Evolutionary conservation across 2,797 vertebrate genomes (phyloP).

Genomic region (Gallinago nigripennis): DNA sequence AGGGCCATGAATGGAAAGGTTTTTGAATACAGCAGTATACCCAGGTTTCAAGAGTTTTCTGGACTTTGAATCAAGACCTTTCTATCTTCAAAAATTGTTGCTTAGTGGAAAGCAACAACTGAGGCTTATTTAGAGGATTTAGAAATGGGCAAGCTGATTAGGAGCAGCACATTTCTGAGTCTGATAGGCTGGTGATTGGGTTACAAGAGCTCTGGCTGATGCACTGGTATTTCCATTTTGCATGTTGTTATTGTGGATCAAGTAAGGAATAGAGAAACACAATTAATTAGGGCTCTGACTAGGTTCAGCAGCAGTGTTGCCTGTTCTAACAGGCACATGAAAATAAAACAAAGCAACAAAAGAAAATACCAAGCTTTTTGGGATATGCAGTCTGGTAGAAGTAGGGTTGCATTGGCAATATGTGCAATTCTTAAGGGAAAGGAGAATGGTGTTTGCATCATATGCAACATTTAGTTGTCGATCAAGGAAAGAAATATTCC

Average conservation of each 20-base stretch:
- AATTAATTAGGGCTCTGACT: slow-evolving; percentile 6
- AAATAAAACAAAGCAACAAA: not conserved
- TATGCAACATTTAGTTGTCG: not conserved
- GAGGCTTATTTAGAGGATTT: not conserved
- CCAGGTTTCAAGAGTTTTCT: not conserved
- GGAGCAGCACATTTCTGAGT: not conserved
- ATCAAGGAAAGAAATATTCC: not conserved
- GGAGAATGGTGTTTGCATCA: not conserved
- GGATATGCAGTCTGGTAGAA: not conserved
- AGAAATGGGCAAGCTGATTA: not conserved
- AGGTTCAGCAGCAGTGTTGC: not conserved
- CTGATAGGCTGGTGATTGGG: not conserved
- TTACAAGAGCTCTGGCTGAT: slow-evolving; percentile 19
- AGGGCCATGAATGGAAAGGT: not conserved
- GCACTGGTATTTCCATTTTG: slow-evolving; percentile 26
- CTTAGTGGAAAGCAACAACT: not conserved
- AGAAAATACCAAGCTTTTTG: not conserved
- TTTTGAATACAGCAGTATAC: not conserved
- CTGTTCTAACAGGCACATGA: not conserved
- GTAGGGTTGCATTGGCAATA: not conserved
- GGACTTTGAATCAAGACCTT: not conserved
- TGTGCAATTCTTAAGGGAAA: not conserved
- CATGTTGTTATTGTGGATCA: not conserved
- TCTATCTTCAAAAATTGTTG: not conserved
- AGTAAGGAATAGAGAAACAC: not conserved